Evolutionary conservation across 2,113 vertebrate genomes (phyloP), one percentile per base, ranked within the genome.

Genomic region (Anoura caudifer): DNA sequence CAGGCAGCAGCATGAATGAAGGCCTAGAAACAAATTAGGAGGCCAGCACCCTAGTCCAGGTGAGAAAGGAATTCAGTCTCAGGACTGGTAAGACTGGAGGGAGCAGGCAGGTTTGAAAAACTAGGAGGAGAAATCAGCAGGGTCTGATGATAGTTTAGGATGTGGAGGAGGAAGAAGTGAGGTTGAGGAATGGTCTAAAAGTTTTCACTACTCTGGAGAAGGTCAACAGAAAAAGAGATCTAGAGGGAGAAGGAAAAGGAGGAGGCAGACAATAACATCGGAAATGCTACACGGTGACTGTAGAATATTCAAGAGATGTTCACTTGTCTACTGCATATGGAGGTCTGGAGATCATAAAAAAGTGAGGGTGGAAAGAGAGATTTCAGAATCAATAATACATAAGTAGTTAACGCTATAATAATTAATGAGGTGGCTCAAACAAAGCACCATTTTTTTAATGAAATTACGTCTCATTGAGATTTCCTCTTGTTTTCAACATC

Each of bases 191-290:
- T 22, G 5, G 84, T 14, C 28, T 14, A 28, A 33, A 59, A 38
- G 52, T 31, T 1, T 41, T 47, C 33, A 22, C 36, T 72, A 43
- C 50, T 36, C 20, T 87, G 17, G 43, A 93, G 19, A 65, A 81
- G 7, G 38, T 1, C 13, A n/a, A 70, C 9, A 61, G 47, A 13
- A 67, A 80, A 56, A 88, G 5, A 41, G 36, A 72, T 6, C 4
- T 14, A 0, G 4, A 3, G 2, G 1, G 24, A 3, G 2, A 20
- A 4, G 17, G 26, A 15, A 50, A 19, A 3, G 7, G 15, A 31
- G 10, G n/a, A 31, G 38, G 10, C 24, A 77, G 33, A 43, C 4
- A 7, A 9, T 12, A 31, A 33, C 8, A 19, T 31, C 31, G 24
- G 7, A 4, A 56, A 50, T 20, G 59, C 14, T n/a, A 73, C 11